A percentile compares a stretch with the other conserved stretches of the same genome.
Conservation (phyloP, 2,888 invertebrate species). For the Cremastobaeus sp. region DNA sequence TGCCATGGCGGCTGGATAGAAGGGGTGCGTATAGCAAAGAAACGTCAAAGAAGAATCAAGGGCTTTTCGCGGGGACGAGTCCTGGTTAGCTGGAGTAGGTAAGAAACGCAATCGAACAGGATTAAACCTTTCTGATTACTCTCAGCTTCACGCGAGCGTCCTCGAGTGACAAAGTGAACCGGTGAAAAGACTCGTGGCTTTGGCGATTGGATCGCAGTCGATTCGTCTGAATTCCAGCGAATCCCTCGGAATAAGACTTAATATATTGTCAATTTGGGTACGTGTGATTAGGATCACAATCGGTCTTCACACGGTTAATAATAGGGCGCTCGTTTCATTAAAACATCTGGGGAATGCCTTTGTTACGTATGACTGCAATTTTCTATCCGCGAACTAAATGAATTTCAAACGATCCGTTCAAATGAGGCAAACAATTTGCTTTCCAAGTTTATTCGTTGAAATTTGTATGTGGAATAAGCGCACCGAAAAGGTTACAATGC, state of each 20-base stretch:
- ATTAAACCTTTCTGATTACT: slow-evolving; percentile 77
- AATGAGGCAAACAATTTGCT: no score
- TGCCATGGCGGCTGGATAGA: slow-evolving; percentile 60
- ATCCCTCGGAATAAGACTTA: slow-evolving; percentile 78
- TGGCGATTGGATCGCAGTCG: slow-evolving; percentile 56
- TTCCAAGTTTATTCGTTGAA: no score
- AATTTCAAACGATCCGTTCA: no score
- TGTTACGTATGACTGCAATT: slow-evolving; percentile 75
- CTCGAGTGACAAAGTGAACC: slow-evolving; percentile 62
- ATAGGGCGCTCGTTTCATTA: slow-evolving; percentile 66
- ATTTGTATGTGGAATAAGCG: no score
- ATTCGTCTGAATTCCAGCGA: slow-evolving; percentile 58
- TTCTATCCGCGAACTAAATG: no score
- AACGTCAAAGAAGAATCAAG: slow-evolving; percentile 56
- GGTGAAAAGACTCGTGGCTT: slow-evolving; percentile 65
- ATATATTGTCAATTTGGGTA: slow-evolving; percentile 77
- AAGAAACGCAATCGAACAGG: slow-evolving; percentile 76
- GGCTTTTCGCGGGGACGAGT: slow-evolving; percentile 32
- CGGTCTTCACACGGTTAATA: slow-evolving; percentile 66
- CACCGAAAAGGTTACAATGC: no score
- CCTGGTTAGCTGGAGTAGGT: slow-evolving; percentile 66
- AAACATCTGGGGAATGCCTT: slow-evolving; percentile 69
- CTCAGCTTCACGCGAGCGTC: slow-evolving; percentile 74
- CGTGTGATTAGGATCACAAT: slow-evolving; percentile 71
- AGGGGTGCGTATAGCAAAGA: slow-evolving; percentile 65